phyloP scores from a whole-genome alignment of 2,113 vertebrate genomes.

The Sitta europaea region DNA sequence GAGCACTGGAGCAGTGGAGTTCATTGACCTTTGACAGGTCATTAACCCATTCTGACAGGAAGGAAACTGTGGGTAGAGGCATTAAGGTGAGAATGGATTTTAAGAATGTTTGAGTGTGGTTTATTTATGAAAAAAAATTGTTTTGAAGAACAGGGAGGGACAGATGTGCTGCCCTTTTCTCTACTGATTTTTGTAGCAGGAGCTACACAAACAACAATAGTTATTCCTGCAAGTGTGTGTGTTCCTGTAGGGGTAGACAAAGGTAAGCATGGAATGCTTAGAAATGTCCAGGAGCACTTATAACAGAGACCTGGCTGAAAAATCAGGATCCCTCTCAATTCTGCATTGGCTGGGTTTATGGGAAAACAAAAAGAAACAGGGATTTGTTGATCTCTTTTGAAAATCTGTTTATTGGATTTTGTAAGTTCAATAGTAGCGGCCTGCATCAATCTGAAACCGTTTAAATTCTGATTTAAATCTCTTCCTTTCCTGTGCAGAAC shows the following conservation, averaged over 20 bases:
- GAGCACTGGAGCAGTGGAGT: not conserved
- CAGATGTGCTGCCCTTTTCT: not conserved
- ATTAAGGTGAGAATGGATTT: not conserved
- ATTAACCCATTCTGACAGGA: not conserved
- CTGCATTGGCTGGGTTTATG: not conserved
- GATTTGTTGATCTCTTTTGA: not conserved
- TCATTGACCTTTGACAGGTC: not conserved
- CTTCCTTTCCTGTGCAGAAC: not conserved
- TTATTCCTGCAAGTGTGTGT: not conserved
- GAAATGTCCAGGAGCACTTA: not conserved
- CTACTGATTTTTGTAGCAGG: not conserved
- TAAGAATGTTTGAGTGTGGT: too few relatives aligned
- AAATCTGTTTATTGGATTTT: not conserved
- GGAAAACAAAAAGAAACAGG: not conserved
- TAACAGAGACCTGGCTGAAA: not conserved
- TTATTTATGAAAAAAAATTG: too few relatives aligned
- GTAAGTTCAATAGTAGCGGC: not conserved
- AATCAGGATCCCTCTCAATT: not conserved
- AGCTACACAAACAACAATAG: not conserved
- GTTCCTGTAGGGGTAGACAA: not conserved
- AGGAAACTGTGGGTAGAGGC: not conserved
- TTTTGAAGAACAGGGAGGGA: not conserved
- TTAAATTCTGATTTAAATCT: not conserved
- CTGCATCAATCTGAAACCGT: not conserved
- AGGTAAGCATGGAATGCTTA: not conserved